Evolutionary conservation across 2,888 invertebrate species (phyloP), one percentile per base, ranked within the genome.

Genomic region (Aphidius colemani): DNA sequence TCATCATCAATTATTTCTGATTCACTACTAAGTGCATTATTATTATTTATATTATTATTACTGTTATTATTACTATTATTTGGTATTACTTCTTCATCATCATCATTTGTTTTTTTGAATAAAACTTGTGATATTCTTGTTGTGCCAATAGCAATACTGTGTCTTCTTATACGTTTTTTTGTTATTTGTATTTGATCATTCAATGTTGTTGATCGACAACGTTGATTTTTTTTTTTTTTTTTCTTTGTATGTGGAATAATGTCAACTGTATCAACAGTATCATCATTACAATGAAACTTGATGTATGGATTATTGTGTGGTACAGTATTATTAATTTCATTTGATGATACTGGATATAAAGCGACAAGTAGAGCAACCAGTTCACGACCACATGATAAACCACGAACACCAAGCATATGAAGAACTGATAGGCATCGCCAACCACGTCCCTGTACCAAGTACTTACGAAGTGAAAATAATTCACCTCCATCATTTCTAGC

Each of bases 361-460:
- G 88, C 88, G 49, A 87, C 83, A 60, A 88, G 83, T 53, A 88
- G 84, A 7, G 87, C 86, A 65, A 87, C 86, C 68, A 88, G 81
- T 74, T 88, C 88, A 3, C 86, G 85, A 64, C 86, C 86, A 75
- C 88, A 88, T 10, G 87, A 87, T 41, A 88, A 75, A 6, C 87
- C 87, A 82, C 88, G 76, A 3, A 88, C 86, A 0, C 88, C 88
- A 8, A 89, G 77, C 6, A 85, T 82, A 59, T 86, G 84, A 18
- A 89, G 84, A 61, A 87, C 83, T 59, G 86, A 85, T 13, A 89
- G 82, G 66, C 86, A 86, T 65, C 86, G 83, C 89, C 89, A 89
- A 7, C 88, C 88, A 50, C 87, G 84, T 41, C 87, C 88, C 0
- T 84, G 84, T 44, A 87, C 82, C 67, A 89, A 75, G 76, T 88